These are phyloP conservation scores for Alligator sinensis DNA, from an alignment of 2,113 vertebrate species.

Conservation along the genomic window DNA sequence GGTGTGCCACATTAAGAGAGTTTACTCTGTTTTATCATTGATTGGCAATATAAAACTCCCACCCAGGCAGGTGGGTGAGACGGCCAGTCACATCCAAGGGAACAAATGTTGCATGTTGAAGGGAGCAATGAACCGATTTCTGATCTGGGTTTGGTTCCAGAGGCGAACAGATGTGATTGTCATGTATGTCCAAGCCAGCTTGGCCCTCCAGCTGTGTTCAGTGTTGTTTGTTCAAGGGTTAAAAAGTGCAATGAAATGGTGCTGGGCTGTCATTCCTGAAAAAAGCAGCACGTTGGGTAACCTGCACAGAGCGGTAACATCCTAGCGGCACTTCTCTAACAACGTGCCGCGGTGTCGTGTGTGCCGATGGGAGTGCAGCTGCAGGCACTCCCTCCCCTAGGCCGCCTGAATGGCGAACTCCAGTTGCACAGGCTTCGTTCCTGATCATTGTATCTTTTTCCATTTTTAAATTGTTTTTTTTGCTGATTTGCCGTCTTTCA, in stretches of 20 bases:
- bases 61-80: background rate
- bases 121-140: too few relatives aligned
- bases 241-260: background rate
- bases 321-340: background rate
- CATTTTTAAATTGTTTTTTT: background rate
- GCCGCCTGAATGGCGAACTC: background rate
- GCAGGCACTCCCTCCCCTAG: accelerated
- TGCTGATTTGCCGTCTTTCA: background rate
- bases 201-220: too few relatives aligned
- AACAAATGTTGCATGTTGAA: background rate
- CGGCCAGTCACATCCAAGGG: background rate
- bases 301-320: background rate
- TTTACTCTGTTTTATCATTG: background rate
- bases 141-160: too few relatives aligned
- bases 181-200: too few relatives aligned
- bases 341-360: accelerated
- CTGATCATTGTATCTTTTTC: background rate
- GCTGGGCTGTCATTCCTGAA: background rate
- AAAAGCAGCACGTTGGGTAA: background rate
- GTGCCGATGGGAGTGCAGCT: background rate
- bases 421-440: background rate
- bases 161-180: too few relatives aligned
- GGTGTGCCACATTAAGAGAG: too few relatives aligned
- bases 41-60: background rate
- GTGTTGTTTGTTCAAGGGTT: too few relatives aligned